Conservation (phyloP, 1,140 invertebrate species). For the Drosophila elegans region DNA sequence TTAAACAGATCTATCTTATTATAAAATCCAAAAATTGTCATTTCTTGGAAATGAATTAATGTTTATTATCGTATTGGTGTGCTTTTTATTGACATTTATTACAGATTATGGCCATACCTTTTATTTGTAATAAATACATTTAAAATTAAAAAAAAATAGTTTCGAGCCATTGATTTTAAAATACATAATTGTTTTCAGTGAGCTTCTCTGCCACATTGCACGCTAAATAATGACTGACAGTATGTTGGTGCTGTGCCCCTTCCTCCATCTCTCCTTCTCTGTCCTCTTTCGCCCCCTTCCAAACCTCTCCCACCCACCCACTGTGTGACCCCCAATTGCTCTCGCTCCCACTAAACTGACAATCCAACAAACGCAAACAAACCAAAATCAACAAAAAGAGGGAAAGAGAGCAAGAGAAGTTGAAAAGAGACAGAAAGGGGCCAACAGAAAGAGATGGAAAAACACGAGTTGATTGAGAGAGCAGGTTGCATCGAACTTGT, state of each 20-base stretch:
- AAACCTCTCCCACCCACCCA: conserved; percentile 16
- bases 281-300: neutral
- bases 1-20: no score
- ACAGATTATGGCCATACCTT: no score
- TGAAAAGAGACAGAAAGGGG: conserved; percentile 6
- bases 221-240: conserved; percentile 82
- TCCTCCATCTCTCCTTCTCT: neutral
- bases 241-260: conserved; percentile 64
- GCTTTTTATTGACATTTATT: no score
- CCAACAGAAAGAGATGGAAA: conserved; percentile 7
- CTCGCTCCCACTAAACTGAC: conserved; percentile 68
- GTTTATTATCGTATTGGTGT: no score
- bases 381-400: conserved; percentile 43
- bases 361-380: conserved; percentile 71
- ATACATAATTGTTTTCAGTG: conserved; percentile 14
- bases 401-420: neutral
- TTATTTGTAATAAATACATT: no score
- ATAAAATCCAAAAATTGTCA: no score
- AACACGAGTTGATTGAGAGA: conserved; percentile 25
- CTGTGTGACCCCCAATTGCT: conserved; percentile 75
- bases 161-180: no score
- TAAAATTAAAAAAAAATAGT: no score
- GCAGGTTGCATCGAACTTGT: conserved; percentile 80
- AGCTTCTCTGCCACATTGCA: conserved; percentile 49
- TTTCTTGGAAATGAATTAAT: no score